phyloP scores from a whole-genome alignment of 2,797 vertebrate species.

The Spinus olivaceus region DNA sequence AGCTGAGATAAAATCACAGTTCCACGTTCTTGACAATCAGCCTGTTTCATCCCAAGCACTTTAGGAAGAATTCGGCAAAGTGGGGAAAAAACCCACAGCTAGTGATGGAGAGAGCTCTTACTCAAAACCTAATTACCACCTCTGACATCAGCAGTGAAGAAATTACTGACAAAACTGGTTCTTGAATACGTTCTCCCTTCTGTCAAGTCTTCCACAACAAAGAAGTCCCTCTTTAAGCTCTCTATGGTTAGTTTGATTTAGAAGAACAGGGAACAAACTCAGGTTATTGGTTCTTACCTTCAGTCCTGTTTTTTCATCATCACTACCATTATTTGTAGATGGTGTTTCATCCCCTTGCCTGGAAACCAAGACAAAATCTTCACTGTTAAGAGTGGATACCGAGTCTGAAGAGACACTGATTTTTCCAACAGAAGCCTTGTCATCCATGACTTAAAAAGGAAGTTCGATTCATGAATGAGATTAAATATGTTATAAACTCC shows the following conservation, averaged over 20 bases:
- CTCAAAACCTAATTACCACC: constrained; percentile 37
- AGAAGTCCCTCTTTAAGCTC: constrained; percentile 40
- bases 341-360: constrained; percentile 97
- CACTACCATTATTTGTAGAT: constrained; percentile 97
- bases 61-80: neutral
- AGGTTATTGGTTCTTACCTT: constrained; percentile 87
- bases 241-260: constrained; percentile 28
- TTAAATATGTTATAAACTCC: constrained; percentile 85
- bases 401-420: constrained; percentile 99
- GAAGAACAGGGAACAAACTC: constrained; percentile 48
- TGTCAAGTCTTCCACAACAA: constrained; percentile 42
- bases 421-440: constrained; percentile 99
- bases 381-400: constrained; percentile 99
- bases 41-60: neutral
- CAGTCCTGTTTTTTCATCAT: constrained; percentile 98
- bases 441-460: constrained; percentile 98
- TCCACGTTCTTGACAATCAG: neutral
- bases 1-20: constrained; percentile 16
- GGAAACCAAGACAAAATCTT: constrained; percentile 99
- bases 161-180: constrained; percentile 5
- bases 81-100: neutral
- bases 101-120: constrained; percentile 38
- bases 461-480: constrained; percentile 82
- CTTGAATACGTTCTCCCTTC: constrained; percentile 12
- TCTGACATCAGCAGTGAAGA: neutral